Percentiles rank a stretch among this genome's conserved stretches.
Evolutionary conservation across 2,113 vertebrate species (phyloP).

Genomic region (Merops nubicus): DNA sequence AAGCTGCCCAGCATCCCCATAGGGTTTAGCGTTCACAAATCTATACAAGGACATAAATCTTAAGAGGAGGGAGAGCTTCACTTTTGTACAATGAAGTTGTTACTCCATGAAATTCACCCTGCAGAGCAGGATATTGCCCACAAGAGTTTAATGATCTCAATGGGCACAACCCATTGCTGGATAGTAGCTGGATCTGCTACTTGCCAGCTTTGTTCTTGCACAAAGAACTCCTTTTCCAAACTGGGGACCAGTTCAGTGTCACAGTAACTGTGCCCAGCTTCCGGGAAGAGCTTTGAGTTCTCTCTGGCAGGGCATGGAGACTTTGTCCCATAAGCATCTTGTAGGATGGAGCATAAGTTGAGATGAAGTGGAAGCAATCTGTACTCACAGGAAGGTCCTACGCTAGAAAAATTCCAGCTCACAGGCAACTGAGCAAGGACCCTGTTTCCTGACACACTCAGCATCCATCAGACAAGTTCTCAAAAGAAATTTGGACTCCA

Average conservation of each 20-base stretch:
- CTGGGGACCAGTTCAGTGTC: not conserved
- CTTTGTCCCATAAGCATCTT: not conserved
- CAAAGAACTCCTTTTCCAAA: not conserved
- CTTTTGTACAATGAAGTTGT: fast-evolving
- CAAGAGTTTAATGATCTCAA: fast-evolving
- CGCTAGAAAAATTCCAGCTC: not conserved
- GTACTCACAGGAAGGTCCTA: not conserved
- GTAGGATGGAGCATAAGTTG: not conserved
- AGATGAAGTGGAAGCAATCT: no score
- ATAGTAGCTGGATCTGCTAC: not conserved
- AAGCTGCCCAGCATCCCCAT: not conserved
- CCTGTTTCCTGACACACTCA: not conserved
- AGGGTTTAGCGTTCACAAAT: not conserved
- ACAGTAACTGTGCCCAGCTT: fast-evolving
- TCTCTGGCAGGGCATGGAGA: not conserved
- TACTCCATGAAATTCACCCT: not conserved
- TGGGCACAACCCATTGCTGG: not conserved
- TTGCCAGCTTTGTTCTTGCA: not conserved
- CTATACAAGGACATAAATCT: fast-evolving
- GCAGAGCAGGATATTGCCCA: not conserved
- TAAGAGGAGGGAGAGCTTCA: not conserved
- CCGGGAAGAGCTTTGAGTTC: not conserved
- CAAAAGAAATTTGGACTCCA: not conserved
- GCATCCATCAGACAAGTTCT: not conserved
- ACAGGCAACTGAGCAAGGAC: not conserved